These are phyloP conservation scores for Orthosia gracilis DNA, from an alignment of 2,888 invertebrate species.

Conservation along the genomic window DNA sequence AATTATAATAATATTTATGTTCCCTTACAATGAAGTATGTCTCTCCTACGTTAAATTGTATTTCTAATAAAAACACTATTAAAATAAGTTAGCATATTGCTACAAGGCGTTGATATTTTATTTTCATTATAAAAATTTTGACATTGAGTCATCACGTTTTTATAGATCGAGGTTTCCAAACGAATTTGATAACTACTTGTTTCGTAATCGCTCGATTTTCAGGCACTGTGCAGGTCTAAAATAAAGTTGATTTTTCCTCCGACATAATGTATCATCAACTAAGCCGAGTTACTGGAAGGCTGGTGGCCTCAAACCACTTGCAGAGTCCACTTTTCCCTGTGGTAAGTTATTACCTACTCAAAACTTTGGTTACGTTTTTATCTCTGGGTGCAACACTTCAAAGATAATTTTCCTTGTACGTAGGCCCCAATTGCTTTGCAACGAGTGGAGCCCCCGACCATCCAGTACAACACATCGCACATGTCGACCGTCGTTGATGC, in stretches of 20 bases:
- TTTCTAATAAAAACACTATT: neutral
- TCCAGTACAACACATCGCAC: constrained; percentile 84
- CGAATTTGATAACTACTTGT: constrained; percentile 81
- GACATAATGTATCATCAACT: constrained; percentile 88
- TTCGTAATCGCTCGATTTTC: constrained; percentile 86
- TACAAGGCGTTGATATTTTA: neutral
- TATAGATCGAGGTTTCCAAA: constrained; percentile 69
- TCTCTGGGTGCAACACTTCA: constrained; percentile 32
- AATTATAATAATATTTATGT: neutral
- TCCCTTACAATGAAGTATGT: neutral
- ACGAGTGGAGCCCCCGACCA: constrained; percentile 84
- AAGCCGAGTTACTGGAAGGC: constrained; percentile 85
- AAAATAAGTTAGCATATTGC: neutral
- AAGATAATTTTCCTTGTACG: constrained; percentile 46
- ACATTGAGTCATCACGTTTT: constrained; percentile 14
- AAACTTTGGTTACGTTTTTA: constrained; percentile 52
- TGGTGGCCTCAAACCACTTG: constrained; percentile 82
- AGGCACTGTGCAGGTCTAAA: constrained; percentile 63
- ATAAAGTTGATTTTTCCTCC: constrained; percentile 54
- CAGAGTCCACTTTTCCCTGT: constrained; percentile 88
- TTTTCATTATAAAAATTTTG: neutral
- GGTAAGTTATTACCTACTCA: constrained; percentile 76
- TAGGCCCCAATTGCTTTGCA: constrained; percentile 87
- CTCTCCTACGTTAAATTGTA: neutral
- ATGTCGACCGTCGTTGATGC: constrained; percentile 85